Base-by-base conservation (phyloP, 1,140 invertebrate genomes). In the Amyelois transitella region DNA sequence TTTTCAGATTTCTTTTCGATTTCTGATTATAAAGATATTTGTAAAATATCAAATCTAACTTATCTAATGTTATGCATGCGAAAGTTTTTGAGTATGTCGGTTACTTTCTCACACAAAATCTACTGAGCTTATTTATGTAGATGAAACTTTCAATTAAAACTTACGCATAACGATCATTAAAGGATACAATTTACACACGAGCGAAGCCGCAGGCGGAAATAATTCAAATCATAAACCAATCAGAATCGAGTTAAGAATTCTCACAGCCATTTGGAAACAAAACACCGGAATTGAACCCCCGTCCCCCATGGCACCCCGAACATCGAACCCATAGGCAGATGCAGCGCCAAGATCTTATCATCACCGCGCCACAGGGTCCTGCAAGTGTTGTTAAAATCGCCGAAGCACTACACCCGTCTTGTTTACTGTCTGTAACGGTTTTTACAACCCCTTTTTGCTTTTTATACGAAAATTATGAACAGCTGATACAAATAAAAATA, bases 331-430 rank as follows among this genome's bases (percentile, higher is more conserved):
- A 49, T 58, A 69, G 75, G 72, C 84, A 84, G 83, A 85, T 85
- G 84, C 76, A 75, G 69, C 64, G 52, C 45, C 51, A 24, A 81
- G 84, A 87, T 87, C 67, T 81, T 86, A 86, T 86, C 77, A 75
- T 45, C 64, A 49, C 32, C 51, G 62, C 76, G 70, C 79, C 66
- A 68, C 77, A 72, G 81, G 78, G 69, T 66, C 66, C 66, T 76
- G 76, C 64, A 67, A 75, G 72, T 77, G 75, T 75, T 86, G 69
- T 67, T 72, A 58, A 72, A 73, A 72, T 72, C 68, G 67, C 67
- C 72, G 66, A 77, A 70, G 64, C 54, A 63, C 55, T 58, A 62
- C 60, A 60, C 61, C 64, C 60, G 62, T 62, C 58, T 72, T 75
- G 68, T 76, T 76, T 70, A 71, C 60, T 64, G 65, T 58, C 51